Percentiles rank a stretch among this genome's conserved stretches.
Conservation (phyloP, 2,113 vertebrate genomes). For the Uropsilus gracilis region DNA sequence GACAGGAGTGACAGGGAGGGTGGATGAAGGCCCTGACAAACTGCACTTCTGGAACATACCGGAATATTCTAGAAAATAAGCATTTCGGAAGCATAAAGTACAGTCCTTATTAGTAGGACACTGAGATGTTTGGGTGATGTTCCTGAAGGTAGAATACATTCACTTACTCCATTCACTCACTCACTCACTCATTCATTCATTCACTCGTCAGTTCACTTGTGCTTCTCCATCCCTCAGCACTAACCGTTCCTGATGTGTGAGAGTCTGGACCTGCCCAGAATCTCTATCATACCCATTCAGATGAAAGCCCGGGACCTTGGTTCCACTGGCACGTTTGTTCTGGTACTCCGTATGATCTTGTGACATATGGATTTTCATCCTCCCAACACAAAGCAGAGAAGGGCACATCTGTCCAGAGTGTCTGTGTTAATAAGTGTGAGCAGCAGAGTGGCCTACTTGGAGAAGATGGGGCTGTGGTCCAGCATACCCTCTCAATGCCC, state of each 20-base stretch:
- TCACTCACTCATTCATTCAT: neutral
- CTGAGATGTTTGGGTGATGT: neutral
- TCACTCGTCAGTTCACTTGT: neutral
- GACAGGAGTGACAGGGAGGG: rapidly evolving
- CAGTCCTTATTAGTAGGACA: neutral
- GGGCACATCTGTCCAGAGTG: rapidly evolving
- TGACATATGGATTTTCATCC: neutral
- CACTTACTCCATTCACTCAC: neutral
- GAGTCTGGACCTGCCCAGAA: neutral
- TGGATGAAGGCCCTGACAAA: neutral
- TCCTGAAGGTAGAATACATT: neutral
- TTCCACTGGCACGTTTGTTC: rapidly evolving
- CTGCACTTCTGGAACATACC: neutral
- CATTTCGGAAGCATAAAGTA: neutral
- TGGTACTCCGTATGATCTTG: neutral
- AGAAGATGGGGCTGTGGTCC: rapidly evolving
- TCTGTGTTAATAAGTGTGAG: rapidly evolving
- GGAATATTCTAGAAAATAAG: neutral
- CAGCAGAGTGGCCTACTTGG: neutral
- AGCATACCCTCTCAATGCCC: neutral
- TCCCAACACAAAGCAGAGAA: neutral
- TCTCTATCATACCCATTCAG: neutral
- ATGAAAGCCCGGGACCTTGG: neutral
- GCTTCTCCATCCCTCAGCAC: neutral
- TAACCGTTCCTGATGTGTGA: neutral